Percentiles rank a stretch among this genome's conserved stretches.
These are phyloP conservation scores for Apis laboriosa DNA, from an alignment of 1,140 invertebrate species.

Conservation along the genomic window DNA sequence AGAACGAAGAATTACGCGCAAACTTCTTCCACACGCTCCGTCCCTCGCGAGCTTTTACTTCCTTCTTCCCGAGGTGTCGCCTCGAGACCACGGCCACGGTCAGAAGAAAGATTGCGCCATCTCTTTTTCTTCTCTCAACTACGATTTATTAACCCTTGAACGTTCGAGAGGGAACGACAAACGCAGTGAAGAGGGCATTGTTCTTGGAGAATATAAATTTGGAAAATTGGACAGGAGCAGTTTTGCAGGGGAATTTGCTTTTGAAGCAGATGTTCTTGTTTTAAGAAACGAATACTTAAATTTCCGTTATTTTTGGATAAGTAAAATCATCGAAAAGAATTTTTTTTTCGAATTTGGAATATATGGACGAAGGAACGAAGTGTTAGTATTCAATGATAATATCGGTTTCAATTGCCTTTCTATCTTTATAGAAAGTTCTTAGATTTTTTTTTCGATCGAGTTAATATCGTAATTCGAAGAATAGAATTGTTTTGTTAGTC, in stretches of 20 bases:
- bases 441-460: background rate
- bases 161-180: background rate
- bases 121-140: conserved; percentile 29
- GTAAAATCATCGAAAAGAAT: too few relatives aligned
- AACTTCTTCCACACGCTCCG: conserved; percentile 11
- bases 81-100: conserved; percentile 55
- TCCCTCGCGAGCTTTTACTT: conserved; percentile 46
- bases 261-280: background rate
- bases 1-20: conserved; percentile 15
- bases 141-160: conserved; percentile 36
- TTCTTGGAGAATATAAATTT: conserved; percentile 31
- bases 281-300: too few relatives aligned
- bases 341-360: background rate
- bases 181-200: conserved; percentile 12
- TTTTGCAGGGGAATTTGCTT: background rate
- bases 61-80: conserved; percentile 56
- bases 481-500: too few relatives aligned
- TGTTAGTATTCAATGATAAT: too few relatives aligned
- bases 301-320: too few relatives aligned
- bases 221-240: conserved; percentile 10
- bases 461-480: background rate
- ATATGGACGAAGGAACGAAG: background rate
- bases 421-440: background rate
- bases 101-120: conserved; percentile 52
- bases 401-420: conserved; percentile 10